Conservation (phyloP, 2,888 invertebrate genomes). For the Dinocampus coccinellae region DNA sequence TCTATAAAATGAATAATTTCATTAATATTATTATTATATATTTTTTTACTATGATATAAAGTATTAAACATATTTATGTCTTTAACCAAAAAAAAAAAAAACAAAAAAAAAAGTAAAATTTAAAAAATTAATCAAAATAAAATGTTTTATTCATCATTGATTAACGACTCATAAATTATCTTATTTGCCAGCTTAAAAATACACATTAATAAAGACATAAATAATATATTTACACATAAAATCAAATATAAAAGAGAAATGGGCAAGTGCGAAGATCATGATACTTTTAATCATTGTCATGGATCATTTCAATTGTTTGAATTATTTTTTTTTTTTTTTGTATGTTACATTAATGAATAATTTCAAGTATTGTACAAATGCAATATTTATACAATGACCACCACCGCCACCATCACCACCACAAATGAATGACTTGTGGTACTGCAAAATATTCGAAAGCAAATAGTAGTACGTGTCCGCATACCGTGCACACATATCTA, state of each 20-base stretch:
- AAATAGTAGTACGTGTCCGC: slow-evolving; percentile 11
- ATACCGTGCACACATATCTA: background rate
- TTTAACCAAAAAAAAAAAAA: too few species aligned
- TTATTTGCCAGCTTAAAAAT: background rate
- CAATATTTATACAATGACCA: slow-evolving; percentile 1
- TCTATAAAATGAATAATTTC: background rate
- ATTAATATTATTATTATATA: background rate
- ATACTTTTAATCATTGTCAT: background rate
- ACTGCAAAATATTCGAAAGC: slow-evolving; percentile 18
- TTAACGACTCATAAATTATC: background rate
- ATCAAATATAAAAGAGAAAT: slow-evolving; percentile 17
- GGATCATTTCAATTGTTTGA: background rate
- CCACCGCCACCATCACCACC: background rate
- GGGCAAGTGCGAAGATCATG: slow-evolving; percentile 14
- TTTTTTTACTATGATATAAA: too few species aligned
- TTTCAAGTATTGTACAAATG: too few species aligned
- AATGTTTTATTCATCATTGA: background rate
- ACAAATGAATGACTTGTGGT: background rate
- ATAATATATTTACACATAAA: background rate
- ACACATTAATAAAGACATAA: background rate
- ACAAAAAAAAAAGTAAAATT: too few species aligned
- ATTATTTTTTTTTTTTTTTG: too few species aligned
- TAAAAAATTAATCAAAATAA: background rate
- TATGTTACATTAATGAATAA: background rate
- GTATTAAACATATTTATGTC: too few species aligned